Conservation (phyloP, 2,113 vertebrate species). For the Caloenas nicobarica region DNA sequence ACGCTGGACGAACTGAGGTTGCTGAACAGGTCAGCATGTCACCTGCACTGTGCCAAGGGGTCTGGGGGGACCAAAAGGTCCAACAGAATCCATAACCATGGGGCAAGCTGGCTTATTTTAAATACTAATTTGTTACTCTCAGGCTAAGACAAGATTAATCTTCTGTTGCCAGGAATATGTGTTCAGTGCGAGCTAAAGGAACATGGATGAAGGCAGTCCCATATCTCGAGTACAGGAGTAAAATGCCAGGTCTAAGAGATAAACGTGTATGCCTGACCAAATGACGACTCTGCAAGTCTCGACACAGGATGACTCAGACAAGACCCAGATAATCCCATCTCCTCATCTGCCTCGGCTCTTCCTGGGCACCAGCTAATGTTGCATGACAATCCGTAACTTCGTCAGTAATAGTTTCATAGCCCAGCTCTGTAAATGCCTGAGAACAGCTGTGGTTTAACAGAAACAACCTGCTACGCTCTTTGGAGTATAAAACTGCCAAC, state of each 20-base stretch:
- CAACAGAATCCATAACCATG: not conserved
- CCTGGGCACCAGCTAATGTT: not conserved
- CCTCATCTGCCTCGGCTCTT: not conserved
- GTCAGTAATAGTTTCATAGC: not conserved
- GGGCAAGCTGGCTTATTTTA: not conserved
- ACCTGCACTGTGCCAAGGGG: not conserved
- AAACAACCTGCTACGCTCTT: constrained; percentile 1
- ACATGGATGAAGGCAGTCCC: not conserved
- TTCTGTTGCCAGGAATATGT: not conserved
- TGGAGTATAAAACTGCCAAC: not conserved
- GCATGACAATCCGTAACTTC: not conserved
- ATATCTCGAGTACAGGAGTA: not conserved
- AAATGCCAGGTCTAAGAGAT: not conserved
- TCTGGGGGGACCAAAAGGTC: not conserved
- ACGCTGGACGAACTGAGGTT: not conserved
- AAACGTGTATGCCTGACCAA: not conserved
- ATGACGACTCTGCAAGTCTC: not conserved
- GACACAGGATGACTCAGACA: accelerated
- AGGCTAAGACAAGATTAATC: not conserved
- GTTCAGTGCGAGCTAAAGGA: not conserved
- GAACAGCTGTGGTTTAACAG: not conserved
- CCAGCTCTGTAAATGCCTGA: not conserved
- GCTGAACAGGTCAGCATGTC: not conserved
- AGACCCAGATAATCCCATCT: not conserved
- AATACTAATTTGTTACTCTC: not conserved